Evolutionary conservation across 1,140 invertebrate genomes (phyloP), one percentile per base, ranked within the genome.

Genomic region (Drosophila athabasca): DNA sequence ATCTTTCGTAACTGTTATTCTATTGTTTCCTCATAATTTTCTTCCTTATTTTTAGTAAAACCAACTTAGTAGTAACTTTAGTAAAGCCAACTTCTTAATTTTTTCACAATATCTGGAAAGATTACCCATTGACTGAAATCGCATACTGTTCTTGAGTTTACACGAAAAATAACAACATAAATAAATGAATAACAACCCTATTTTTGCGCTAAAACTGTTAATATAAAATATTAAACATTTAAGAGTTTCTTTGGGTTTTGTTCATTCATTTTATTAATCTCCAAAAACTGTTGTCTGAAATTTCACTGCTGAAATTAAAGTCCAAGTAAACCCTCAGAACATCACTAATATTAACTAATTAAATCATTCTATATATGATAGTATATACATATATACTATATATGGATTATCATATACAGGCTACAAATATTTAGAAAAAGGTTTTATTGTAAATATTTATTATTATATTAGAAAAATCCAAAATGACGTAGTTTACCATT

Each of bases 381-480:
- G n/a, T n/a, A n/a, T n/a, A n/a, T n/a, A n/a, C n/a, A n/a, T n/a
- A n/a, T n/a, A n/a, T n/a, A n/a, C n/a, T n/a, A n/a, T 22, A 8
- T 49, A 45, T 31, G 15, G 8, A 35, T 11, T 11, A 35, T 35
- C 31, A 35, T 11, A 35, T 31, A 31, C 29, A 31, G 3, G 8
- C 8, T 31, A 39, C 11, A 11, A 11, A 39, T 4, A 39, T 13
- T 39, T 5, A 11, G 2, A 44, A 2, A 7, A 26, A 11, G 62
- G 4, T 51, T 11, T 39, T 39, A 4, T 5, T 39, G 35, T 11
- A 67, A 70, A 70, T 68, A 52, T 70, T 35, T 68, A 50, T 68
- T 7, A 69, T 66, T 69, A 67, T 67, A 69, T 45, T 69, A 68
- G 43, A 15, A 41, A 19, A 9, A 17, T 19, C 5, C 19, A 41